Evolutionary conservation across 2,888 invertebrate species (phyloP).

Genomic region (Octonoba sinensis): DNA sequence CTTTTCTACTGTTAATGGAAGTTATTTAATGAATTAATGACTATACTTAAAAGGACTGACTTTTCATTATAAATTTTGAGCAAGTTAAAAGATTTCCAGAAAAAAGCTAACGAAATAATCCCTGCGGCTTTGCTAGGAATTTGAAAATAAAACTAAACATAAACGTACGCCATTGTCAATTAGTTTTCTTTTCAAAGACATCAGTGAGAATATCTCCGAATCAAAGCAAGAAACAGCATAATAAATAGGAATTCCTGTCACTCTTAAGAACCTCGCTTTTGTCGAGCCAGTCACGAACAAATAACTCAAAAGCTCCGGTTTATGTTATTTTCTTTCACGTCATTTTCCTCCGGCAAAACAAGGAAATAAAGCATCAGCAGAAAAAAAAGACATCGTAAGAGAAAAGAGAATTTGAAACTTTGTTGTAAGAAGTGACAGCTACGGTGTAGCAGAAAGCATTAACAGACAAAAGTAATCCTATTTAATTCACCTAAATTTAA

Average conservation of each 20-base stretch:
- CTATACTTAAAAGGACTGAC: too few relatives aligned
- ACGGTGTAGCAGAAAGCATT: not conserved
- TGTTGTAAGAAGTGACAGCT: slow-evolving; percentile 23
- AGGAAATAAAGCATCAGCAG: not conserved
- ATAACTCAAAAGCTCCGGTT: not conserved
- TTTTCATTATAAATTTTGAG: too few relatives aligned
- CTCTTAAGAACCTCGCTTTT: not conserved
- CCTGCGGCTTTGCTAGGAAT: too few relatives aligned
- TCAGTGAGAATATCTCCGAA: not conserved
- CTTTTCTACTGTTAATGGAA: too few relatives aligned
- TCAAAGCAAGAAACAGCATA: not conserved
- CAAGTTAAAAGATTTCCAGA: too few relatives aligned
- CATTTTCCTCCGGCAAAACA: not conserved
- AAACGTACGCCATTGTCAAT: too few relatives aligned
- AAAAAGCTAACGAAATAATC: too few relatives aligned
- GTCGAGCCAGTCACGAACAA: slow-evolving; percentile 1
- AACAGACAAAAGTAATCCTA: too few relatives aligned
- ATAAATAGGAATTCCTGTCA: not conserved
- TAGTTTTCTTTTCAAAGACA: not conserved
- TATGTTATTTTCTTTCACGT: not conserved
- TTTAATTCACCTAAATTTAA: too few relatives aligned
- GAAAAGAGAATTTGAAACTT: slow-evolving; percentile 2
- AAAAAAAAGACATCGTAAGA: not conserved
- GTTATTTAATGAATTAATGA: too few relatives aligned
- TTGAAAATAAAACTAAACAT: too few relatives aligned